Base-by-base conservation (phyloP, 2,797 vertebrate genomes). In the Loris lydekkerianus region DNA sequence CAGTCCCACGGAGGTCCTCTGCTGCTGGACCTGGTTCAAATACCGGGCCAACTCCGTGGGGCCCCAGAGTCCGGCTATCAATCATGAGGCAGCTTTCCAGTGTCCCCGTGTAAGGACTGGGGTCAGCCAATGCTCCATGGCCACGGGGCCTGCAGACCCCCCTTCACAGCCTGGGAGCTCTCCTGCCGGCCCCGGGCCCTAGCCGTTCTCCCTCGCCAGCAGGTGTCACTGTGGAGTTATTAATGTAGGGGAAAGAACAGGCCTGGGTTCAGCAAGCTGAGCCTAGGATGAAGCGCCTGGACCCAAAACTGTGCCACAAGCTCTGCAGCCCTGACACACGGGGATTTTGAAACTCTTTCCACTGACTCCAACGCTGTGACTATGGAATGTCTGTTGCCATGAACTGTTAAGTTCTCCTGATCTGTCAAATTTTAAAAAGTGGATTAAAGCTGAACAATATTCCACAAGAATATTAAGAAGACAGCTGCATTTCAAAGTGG, bases 221-320 rank as follows among this genome's bases (percentile, higher is more conserved):
- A 98, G 98, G 97, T 98, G 98, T 98, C 98, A 97, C 97, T 98
- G 97, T 98, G 98, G 98, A 98, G 98, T 96, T 91, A 81, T 23
- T 78, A 72, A 97, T 61, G 63, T 46, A 89, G 91, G 61, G 85
- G 49, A 34, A 83, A 69, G 49, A 40, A 89, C 58, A 73, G 77
- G 97, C 89, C 97, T 65, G 91, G 91, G 60, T 49, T 60, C 1
- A 1, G 67, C 56, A 78, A 93, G 94, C 58, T 8, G 53, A 80
- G 81, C 60, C 25, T 58, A 61, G 72, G 17, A 86, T 21, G 82
- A 65, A 86, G 72, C 13, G 81, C 40, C 65, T 61, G 58, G 92
- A 81, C n/a, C 82, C 53, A 15, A n/a, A 89, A 77, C 88, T 77
- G 90, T 78, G 72, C 93, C 94, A 23, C n/a, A 31, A 84, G 93